A percentile compares a stretch with the other conserved stretches of the same genome.
Evolutionary conservation across 2,113 vertebrate species (phyloP).

Genomic region (Ginglymostoma cirratum): DNA sequence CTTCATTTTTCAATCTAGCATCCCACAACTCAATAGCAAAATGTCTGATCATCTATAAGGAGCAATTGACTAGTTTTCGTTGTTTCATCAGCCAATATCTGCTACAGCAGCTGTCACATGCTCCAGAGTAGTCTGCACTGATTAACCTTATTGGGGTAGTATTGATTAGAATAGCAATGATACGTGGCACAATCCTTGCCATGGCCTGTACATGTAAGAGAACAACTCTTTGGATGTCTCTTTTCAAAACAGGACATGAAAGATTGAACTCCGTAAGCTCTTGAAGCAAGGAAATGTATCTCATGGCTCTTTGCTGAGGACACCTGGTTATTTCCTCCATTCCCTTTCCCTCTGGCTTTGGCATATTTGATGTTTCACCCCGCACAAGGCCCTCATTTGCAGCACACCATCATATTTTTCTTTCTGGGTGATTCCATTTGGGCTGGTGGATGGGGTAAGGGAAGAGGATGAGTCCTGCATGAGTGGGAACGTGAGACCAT

Average conservation of each 20-base stretch:
- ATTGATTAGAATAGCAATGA: not conserved
- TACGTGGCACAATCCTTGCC: not conserved
- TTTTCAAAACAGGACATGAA: not conserved
- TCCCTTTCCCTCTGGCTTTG: not conserved
- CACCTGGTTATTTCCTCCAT: too few relatives aligned
- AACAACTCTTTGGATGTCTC: not conserved
- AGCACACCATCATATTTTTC: not conserved
- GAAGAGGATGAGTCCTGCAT: not conserved
- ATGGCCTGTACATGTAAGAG: not conserved
- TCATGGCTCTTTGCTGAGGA: not conserved
- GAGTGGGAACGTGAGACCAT: too few relatives aligned
- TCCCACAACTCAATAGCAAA: not conserved
- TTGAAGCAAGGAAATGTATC: not conserved
- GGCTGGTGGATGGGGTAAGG: not conserved
- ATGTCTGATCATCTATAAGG: not conserved
- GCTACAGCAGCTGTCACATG: not conserved
- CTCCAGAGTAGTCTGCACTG: not conserved
- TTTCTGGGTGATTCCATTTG: not conserved
- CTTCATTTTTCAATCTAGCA: not conserved
- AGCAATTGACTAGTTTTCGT: not conserved
- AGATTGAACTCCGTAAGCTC: not conserved
- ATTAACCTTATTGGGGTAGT: not conserved
- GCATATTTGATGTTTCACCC: not conserved
- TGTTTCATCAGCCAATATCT: not conserved
- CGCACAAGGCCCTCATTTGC: not conserved